Evolutionary conservation across 2,113 vertebrate species (phyloP), one percentile per base, ranked within the genome.

Genomic region (Mus spicilegus): DNA sequence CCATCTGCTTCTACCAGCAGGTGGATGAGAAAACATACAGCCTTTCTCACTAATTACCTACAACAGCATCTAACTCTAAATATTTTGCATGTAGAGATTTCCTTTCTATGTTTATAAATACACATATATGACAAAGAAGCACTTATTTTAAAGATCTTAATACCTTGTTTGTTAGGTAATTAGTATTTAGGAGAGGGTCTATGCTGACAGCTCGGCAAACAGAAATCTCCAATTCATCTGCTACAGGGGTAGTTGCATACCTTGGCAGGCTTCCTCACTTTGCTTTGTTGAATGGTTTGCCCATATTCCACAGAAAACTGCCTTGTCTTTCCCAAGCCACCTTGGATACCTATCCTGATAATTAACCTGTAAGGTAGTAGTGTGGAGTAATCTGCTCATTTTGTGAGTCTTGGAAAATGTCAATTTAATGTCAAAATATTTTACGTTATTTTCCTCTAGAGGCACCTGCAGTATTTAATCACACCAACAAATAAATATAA

Each of bases 71-170:
- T 98, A 98, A 95, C 97, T 98, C 97, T 94, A 95, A 98, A 97
- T 97, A 97, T 97, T 98, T 97, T 96, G 96, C 96, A 97, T 95
- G 97, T 96, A 97, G 96, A 97, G 96, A 96, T 95, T 96, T 95
- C 86, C 96, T 69, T 94, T 92, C 96, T 94, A 87, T 97, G 97
- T 97, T 97, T 98, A 97, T 96, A 98, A 98, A 97, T 97, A 97
- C 96, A 97, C 95, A 96, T 97, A 96, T 95, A 97, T 95, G 95
- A 98, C 97, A 98, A 97, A 97, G 97, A 97, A 94, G 93, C 95
- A 95, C 97, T 97, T 97, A 97, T 97, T 98, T 96, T 97, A 97
- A 97, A 98, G 97, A 98, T 97, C 92, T 97, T 96, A 97, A 97
- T 98, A 97, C 95, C 94, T 89, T 97, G 97, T 96, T 97, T 97